Conservation (phyloP, 2,113 vertebrate species). For the Rhinoptilus africanus region DNA sequence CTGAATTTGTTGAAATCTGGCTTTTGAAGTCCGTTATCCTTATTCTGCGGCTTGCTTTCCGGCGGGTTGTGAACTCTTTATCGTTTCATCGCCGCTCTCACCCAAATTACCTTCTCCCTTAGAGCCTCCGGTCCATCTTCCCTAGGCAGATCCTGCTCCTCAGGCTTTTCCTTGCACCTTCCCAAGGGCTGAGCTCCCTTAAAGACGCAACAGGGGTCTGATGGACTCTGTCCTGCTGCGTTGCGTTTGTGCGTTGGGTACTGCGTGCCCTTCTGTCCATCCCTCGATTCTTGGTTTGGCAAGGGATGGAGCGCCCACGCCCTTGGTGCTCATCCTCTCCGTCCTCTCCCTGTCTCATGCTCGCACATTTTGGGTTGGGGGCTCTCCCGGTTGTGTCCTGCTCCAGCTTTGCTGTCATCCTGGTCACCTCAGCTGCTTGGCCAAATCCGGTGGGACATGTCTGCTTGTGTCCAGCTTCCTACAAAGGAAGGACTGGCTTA, state of each 20-base stretch:
- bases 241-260: not conserved
- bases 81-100: not conserved
- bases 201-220: accelerated
- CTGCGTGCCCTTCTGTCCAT: not conserved
- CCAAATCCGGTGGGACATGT: not conserved
- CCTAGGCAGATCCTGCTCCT: not conserved
- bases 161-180: not conserved
- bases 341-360: accelerated
- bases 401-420: not conserved
- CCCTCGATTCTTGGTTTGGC: not conserved
- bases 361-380: not conserved
- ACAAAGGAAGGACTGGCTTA: not conserved
- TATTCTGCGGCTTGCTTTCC: not conserved
- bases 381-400: not conserved
- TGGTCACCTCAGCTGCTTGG: not conserved
- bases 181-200: not conserved
- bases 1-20: not conserved
- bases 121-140: not conserved
- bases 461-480: accelerated
- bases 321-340: not conserved
- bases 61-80: not conserved
- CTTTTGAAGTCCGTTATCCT: slow-evolving; percentile 26
- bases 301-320: not conserved
- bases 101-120: not conserved
- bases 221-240: not conserved